phyloP scores from a whole-genome alignment of 2,113 vertebrate genomes.

The Pygoscelis antarcticus region DNA sequence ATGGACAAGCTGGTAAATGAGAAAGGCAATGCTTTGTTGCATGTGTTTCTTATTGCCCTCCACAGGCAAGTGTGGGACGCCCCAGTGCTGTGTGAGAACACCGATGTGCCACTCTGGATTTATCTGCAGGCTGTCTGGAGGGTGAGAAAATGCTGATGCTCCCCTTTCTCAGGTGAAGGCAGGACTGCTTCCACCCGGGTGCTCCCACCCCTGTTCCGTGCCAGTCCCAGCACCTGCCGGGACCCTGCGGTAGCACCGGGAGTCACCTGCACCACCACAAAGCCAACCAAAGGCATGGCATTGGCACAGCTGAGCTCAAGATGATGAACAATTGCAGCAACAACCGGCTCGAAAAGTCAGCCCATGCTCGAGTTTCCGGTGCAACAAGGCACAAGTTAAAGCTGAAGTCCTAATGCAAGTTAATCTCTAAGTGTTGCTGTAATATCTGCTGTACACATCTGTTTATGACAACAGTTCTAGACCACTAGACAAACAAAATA shows the following conservation, averaged over 20 bases:
- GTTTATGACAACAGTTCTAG: neutral
- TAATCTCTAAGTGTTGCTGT: neutral
- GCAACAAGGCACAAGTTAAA: neutral
- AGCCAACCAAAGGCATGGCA: neutral
- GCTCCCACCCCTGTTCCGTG: neutral
- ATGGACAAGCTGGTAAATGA: neutral
- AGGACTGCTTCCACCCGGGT: neutral
- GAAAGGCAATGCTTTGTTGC: neutral
- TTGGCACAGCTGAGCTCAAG: neutral
- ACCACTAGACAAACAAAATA: neutral
- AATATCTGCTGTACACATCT: neutral
- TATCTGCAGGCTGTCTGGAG: neutral
- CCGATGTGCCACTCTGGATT: accelerated
- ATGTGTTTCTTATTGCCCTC: neutral
- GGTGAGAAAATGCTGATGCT: accelerated
- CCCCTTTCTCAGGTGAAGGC: neutral
- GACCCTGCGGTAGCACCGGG: accelerated
- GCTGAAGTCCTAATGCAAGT: neutral
- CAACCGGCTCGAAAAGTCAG: neutral
- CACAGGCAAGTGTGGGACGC: accelerated
- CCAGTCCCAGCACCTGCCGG: accelerated
- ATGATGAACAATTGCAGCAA: neutral
- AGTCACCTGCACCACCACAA: neutral
- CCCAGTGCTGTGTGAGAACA: neutral
- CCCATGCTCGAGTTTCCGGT: accelerated